Conservation (phyloP, 2,113 vertebrate genomes). For the Cariama cristata region DNA sequence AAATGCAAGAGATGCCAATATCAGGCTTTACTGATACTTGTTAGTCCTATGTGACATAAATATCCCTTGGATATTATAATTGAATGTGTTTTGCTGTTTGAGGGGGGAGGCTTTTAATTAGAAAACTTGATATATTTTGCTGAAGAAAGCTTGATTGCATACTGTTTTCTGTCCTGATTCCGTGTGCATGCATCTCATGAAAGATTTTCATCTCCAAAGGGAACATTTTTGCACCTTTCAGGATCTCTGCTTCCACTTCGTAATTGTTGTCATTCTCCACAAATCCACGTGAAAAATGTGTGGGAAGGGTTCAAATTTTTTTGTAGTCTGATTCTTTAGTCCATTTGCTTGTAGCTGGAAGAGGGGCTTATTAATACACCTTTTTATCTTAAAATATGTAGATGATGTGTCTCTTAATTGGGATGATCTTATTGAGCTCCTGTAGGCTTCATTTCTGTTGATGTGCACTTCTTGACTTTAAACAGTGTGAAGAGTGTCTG, state of each 20-base stretch:
- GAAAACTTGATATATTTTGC: neutral
- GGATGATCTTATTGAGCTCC: neutral
- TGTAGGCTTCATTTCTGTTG: neutral
- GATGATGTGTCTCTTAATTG: neutral
- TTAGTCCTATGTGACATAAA: neutral
- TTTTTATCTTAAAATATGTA: neutral
- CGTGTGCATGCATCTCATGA: neutral
- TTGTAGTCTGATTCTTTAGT: neutral
- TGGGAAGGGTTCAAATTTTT: neutral
- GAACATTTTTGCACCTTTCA: neutral
- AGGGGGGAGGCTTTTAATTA: neutral
- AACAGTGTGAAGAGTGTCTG: constrained; percentile 93
- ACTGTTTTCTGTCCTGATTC: neutral
- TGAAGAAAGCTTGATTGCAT: neutral
- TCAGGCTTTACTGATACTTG: too few relatives aligned
- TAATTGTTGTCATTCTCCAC: neutral
- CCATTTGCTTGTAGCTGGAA: neutral
- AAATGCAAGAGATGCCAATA: neutral
- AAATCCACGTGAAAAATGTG: neutral
- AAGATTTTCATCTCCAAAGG: neutral
- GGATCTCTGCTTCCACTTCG: neutral
- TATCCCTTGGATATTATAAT: neutral
- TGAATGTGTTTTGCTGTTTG: neutral
- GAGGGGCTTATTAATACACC: neutral
- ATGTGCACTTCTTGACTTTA: constrained; percentile 37